phyloP scores from a whole-genome alignment of 2,888 invertebrate genomes.

The Lysandra coridon region DNA sequence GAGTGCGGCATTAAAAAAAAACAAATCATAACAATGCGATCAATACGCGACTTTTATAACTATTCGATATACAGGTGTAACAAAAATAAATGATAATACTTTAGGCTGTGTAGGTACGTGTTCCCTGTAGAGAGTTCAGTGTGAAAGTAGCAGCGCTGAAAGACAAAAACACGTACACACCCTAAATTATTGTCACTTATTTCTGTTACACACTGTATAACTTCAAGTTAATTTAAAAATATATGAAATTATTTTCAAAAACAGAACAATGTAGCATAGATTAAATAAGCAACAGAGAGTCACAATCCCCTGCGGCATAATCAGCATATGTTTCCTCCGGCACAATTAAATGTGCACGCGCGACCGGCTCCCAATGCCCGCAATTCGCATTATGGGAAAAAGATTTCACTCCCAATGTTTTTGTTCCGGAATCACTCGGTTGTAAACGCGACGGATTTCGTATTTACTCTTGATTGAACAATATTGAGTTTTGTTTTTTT shows the following conservation, averaged over 20 bases:
- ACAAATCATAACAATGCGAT: too few species aligned
- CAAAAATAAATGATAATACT: too few species aligned
- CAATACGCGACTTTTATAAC: too few species aligned
- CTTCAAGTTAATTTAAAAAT: background rate
- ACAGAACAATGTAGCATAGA: background rate
- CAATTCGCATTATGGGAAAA: constrained; percentile 47
- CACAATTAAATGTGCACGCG: constrained; percentile 76
- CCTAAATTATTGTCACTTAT: too few species aligned
- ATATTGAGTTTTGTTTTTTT: constrained; percentile 29
- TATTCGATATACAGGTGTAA: too few species aligned
- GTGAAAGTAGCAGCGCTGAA: too few species aligned
- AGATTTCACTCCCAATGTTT: constrained; percentile 54
- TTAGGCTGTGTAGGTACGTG: too few species aligned
- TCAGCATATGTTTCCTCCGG: constrained; percentile 48
- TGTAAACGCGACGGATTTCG: constrained; percentile 47
- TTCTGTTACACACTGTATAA: too few species aligned
- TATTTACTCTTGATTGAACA: constrained; percentile 38
- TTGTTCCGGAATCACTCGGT: constrained; percentile 55
- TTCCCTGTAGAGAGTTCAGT: too few species aligned
- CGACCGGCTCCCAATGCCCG: constrained; percentile 60
- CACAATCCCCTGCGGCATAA: constrained; percentile 38
- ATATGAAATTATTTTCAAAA: background rate
- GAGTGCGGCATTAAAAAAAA: too few species aligned
- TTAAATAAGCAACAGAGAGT: background rate
- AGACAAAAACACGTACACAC: too few species aligned